Evolutionary conservation across 1,140 invertebrate species (phyloP).

Genomic region (Helicoverpa armigera): DNA sequence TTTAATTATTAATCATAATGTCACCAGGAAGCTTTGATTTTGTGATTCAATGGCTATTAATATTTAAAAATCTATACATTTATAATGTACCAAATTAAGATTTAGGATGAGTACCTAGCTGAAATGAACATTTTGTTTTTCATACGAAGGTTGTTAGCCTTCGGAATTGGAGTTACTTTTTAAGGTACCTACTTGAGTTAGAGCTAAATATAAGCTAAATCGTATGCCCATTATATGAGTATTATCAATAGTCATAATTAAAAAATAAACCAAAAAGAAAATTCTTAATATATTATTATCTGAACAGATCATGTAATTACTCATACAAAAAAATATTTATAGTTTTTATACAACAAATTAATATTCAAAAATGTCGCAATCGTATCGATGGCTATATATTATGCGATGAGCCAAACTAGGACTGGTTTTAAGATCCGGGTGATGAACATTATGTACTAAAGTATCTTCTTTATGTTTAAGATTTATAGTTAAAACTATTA

Average conservation of each 20-base stretch:
- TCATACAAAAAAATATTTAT: neutral
- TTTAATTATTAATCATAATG: neutral
- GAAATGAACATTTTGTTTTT: too few relatives aligned
- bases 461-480: slow-evolving; percentile 27
- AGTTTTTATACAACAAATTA: slow-evolving; percentile 1
- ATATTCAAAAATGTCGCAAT: slow-evolving; percentile 38
- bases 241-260: too few relatives aligned
- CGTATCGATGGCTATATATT: slow-evolving; percentile 25
- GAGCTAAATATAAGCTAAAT: too few relatives aligned
- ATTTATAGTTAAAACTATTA: slow-evolving; percentile 27
- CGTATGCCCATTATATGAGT: too few relatives aligned
- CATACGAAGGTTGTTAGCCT: too few relatives aligned
- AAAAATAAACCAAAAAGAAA: too few relatives aligned
- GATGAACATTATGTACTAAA: slow-evolving; percentile 33
- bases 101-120: too few relatives aligned
- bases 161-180: too few relatives aligned
- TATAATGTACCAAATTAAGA: too few relatives aligned
- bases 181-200: too few relatives aligned
- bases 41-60: neutral
- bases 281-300: too few relatives aligned
- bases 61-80: too few relatives aligned
- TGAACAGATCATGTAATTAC: neutral
- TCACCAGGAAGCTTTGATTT: neutral
- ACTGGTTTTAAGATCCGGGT: slow-evolving; percentile 45
- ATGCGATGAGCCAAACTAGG: neutral